These are phyloP conservation scores for Sebastolobus altivelis DNA, from an alignment of 2,797 vertebrate genomes.

Conservation along the genomic window DNA sequence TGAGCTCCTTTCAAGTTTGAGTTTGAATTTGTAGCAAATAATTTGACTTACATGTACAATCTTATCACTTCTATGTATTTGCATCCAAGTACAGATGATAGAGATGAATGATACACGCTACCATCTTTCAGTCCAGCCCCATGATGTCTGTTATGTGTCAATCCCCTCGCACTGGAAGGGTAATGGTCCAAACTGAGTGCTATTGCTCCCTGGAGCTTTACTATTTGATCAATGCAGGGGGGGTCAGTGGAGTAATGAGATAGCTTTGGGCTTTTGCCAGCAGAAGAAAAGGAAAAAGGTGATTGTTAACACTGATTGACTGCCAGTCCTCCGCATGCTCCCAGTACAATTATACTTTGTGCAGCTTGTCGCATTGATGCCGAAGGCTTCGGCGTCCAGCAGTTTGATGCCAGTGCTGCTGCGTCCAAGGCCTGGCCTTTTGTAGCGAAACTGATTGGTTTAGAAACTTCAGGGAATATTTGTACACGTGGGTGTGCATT, in stretches of 20 bases:
- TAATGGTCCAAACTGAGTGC: not conserved
- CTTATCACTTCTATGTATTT: not conserved
- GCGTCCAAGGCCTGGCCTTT: constrained; percentile 8
- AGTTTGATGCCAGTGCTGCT: constrained; percentile 16
- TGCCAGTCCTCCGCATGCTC: constrained; percentile 27
- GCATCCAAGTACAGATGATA: not conserved
- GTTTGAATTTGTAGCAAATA: not conserved
- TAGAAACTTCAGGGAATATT: constrained; percentile 47
- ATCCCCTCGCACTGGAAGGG: constrained; percentile 16
- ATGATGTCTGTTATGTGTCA: constrained; percentile 15
- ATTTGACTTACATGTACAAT: not conserved
- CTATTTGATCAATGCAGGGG: constrained; percentile 28
- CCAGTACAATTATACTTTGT: constrained; percentile 22
- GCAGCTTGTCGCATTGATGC: constrained; percentile 30
- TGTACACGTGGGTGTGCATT: not conserved
- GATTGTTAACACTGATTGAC: constrained; percentile 41
- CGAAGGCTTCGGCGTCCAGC: constrained; percentile 19
- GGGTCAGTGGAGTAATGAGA: constrained; percentile 38
- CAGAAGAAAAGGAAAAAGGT: constrained; percentile 10
- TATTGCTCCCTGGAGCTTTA: constrained; percentile 26
- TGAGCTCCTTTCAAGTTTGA: not conserved
- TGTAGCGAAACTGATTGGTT: constrained; percentile 42
- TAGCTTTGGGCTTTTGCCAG: constrained; percentile 38
- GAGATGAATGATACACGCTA: not conserved
- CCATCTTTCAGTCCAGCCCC: not conserved